Base-by-base conservation (phyloP, 2,113 vertebrate genomes). In the Fukomys damarensis region DNA sequence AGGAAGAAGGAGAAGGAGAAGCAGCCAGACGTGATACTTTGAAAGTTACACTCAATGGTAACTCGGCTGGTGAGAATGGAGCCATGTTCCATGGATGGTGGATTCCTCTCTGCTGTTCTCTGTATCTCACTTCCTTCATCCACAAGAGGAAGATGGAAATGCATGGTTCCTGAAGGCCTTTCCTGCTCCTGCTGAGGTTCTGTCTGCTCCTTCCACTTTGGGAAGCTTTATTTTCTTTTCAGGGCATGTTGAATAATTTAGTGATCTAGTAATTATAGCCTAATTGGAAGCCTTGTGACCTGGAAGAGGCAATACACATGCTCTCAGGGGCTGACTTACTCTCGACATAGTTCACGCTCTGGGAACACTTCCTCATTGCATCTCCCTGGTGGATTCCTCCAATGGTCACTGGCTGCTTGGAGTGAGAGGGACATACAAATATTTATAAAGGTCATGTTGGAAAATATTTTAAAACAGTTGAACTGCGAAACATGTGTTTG, bases 401-500 rank as follows among this genome's bases (percentile, higher is more conserved):
- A 95, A 93, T 52, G 12, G 80, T 68, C 84, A 97, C 95, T 97
- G 93, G 92, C 74, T 91, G 61, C 49, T 96, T 66, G 95, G 79
- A 86, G 84, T 97, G 93, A 91, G 94, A 96, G 43, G 80, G 97
- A 96, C 86, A 86, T 5, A 28, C 80, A 97, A 97, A 97, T 97
- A 96, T 94, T 97, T 95, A 97, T 61, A 95, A 98, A 96, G 84
- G 87, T 95, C 79, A 96, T 70, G 26, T 94, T 97, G 96, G 96
- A 96, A 98, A 98, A 98, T 97, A 96, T 90, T 97, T 96, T 74
- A 97, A 97, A 98, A 91, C 93, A 98, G 91, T 76, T 95, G 90
- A 98, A 97, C 89, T 92, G 92, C 59, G 86, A 97, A 98, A 92
- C 86, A 94, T 97, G 96, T 98, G 91, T 93, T 97, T 88, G 97